phyloP scores from a whole-genome alignment of 2,797 vertebrate genomes.

The Chaetodon trifasciatus region DNA sequence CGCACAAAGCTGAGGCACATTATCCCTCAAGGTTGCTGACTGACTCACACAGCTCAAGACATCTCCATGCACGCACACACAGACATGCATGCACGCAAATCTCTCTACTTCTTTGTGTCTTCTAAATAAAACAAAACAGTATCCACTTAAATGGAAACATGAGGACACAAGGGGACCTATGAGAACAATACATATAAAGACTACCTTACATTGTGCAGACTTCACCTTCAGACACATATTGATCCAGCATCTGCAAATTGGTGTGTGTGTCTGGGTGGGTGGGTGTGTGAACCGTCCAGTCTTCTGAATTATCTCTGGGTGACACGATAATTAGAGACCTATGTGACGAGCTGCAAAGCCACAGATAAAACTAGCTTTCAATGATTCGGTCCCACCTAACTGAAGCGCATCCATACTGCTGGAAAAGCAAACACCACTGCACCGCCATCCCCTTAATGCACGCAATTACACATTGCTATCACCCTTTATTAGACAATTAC shows the following conservation, averaged over 20 bases:
- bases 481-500: slow-evolving; percentile 47
- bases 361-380: slow-evolving; percentile 70
- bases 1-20: neutral
- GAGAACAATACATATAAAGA: slow-evolving; percentile 8
- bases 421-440: slow-evolving; percentile 40
- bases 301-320: slow-evolving; percentile 69
- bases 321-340: slow-evolving; percentile 74
- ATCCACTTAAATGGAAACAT: slow-evolving; percentile 17
- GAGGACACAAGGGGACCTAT: neutral
- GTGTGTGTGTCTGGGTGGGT: slow-evolving; percentile 7
- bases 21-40: slow-evolving; percentile 33
- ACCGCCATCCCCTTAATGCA: slow-evolving; percentile 35
- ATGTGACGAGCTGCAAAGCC: slow-evolving; percentile 59
- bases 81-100: slow-evolving; percentile 10
- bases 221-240: slow-evolving; percentile 53
- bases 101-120: neutral
- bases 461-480: slow-evolving; percentile 30
- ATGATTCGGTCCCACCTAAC: slow-evolving; percentile 48
- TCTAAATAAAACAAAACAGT: slow-evolving; percentile 6
- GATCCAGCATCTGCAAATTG: slow-evolving; percentile 50
- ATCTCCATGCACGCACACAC: slow-evolving; percentile 3
- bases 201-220: slow-evolving; percentile 15
- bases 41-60: slow-evolving; percentile 9
- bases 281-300: slow-evolving; percentile 43
- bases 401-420: slow-evolving; percentile 32